A percentile compares a stretch with the other conserved stretches of the same genome.
Evolutionary conservation across 2,797 vertebrate genomes (phyloP).

Genomic region (Neomorphus geoffroyi): DNA sequence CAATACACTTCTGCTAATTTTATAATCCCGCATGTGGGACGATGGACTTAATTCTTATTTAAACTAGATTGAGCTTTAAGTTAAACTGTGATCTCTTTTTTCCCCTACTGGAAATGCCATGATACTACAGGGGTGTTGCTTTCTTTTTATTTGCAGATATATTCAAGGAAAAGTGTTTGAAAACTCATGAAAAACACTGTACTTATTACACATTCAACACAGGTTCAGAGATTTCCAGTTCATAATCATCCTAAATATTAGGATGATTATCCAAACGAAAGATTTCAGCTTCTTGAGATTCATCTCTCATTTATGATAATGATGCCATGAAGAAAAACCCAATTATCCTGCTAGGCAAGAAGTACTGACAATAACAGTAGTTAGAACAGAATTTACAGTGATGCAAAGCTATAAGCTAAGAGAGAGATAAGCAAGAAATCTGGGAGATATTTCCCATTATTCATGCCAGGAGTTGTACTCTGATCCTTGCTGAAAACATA

Average conservation of each 20-base stretch:
- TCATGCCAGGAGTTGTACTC: background rate
- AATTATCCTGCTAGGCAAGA: background rate
- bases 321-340: background rate
- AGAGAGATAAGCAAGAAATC: background rate
- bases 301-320: background rate
- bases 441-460: background rate
- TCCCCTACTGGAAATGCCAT: background rate
- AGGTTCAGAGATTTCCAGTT: background rate
- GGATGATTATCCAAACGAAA: background rate
- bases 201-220: background rate
- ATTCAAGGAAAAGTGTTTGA: background rate
- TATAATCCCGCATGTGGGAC: background rate
- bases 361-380: background rate
- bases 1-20: background rate
- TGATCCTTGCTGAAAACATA: background rate
- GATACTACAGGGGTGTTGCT: background rate
- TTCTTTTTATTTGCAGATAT: background rate
- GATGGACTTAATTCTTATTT: background rate
- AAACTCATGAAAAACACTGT: background rate
- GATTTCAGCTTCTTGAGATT: slow-evolving; percentile 12
- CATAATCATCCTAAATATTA: slow-evolving; percentile 16
- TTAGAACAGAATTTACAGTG: background rate
- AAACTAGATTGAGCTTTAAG: background rate
- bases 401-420: background rate
- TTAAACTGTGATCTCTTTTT: background rate